A percentile compares a stretch with the other conserved stretches of the same genome.
Evolutionary conservation across 2,888 invertebrate species (phyloP).

Genomic region (Acleris laterana): DNA sequence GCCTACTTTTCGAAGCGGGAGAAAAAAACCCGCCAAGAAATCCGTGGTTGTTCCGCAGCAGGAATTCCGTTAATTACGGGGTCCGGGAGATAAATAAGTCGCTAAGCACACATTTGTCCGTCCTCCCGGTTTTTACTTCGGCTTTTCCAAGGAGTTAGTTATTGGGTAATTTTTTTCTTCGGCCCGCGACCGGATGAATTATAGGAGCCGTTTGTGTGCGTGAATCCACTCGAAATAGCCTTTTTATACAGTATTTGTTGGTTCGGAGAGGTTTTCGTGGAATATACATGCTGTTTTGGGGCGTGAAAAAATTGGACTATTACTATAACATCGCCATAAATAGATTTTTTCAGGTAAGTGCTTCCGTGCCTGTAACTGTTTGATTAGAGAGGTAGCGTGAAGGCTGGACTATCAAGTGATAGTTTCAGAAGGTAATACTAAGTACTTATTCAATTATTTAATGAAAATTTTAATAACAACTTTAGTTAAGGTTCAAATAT

Average conservation of each 20-base stretch:
- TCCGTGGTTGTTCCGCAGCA: conserved; percentile 61
- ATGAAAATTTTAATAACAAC: too few relatives aligned
- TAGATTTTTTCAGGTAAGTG: conserved; percentile 17
- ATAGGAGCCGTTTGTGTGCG: conserved; percentile 67
- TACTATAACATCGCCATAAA: conserved; percentile 29
- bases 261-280: conserved; percentile 53
- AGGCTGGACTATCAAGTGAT: too few relatives aligned
- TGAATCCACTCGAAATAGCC: conserved; percentile 65
- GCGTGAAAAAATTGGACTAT: conserved; percentile 30
- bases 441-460: too few relatives aligned
- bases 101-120: conserved; percentile 77
- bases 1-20: conserved; percentile 43
- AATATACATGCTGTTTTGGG: conserved; percentile 52
- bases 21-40: conserved; percentile 63
- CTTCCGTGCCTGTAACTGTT: background rate
- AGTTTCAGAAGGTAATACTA: too few relatives aligned
- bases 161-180: conserved; percentile 69
- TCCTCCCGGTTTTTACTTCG: conserved; percentile 73
- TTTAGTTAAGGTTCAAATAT: too few relatives aligned
- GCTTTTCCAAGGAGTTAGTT: conserved; percentile 63
- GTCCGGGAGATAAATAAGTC: conserved; percentile 75
- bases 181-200: conserved; percentile 61
- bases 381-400: conserved; percentile 2
- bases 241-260: conserved; percentile 63
- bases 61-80: conserved; percentile 74